These are phyloP conservation scores for Cyanoliseus patagonus DNA, from an alignment of 2,113 vertebrate species.

Conservation along the genomic window DNA sequence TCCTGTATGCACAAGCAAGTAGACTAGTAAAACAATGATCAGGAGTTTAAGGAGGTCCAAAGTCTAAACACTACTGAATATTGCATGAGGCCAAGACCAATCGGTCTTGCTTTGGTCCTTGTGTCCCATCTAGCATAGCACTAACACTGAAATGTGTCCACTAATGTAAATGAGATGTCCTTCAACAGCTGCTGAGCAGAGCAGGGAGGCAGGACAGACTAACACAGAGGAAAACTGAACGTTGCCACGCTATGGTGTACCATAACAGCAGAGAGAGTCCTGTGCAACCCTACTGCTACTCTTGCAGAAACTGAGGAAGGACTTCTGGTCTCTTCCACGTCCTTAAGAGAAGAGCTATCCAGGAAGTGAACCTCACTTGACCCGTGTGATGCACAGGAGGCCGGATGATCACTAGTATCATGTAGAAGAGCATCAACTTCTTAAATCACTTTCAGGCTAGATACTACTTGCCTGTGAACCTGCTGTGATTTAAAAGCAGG, in stretches of 20 bases:
- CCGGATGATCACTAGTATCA: neutral
- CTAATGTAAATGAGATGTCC: neutral
- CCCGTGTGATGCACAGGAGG: neutral
- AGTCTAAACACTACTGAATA: neutral
- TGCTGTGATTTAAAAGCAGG: neutral
- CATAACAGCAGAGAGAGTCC: neutral
- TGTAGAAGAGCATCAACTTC: neutral
- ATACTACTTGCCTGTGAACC: neutral
- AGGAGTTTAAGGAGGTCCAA: neutral
- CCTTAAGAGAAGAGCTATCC: neutral
- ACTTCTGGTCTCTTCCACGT: neutral
- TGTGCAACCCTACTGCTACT: neutral
- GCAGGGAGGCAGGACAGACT: neutral
- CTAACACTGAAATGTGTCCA: neutral
- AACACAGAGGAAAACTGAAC: conserved; percentile 1
- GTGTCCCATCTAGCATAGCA: neutral
- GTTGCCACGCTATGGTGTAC: neutral
- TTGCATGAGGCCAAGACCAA: neutral
- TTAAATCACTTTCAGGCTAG: neutral
- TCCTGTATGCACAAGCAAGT: conserved; percentile 54
- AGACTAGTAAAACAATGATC: conserved; percentile 31
- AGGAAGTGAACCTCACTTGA: neutral
- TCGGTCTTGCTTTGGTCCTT: neutral
- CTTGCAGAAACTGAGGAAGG: neutral
- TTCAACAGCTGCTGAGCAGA: neutral